Percentiles rank a stretch among this genome's conserved stretches.
Evolutionary conservation across 2,888 invertebrate species (phyloP).

Genomic region (Pomacea canaliculata): DNA sequence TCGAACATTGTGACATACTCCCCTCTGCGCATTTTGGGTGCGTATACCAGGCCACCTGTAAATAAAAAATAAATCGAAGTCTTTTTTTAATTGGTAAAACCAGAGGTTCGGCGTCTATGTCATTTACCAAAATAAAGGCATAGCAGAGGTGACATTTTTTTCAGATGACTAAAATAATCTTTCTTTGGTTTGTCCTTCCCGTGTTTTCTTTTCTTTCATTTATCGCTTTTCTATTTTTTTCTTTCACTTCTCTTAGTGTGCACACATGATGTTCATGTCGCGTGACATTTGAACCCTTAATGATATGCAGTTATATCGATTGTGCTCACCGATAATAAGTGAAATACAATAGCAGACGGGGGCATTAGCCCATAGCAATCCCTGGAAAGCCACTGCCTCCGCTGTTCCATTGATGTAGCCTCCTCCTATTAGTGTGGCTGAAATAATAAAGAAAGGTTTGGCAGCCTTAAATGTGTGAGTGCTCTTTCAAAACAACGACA

Average conservation of each 20-base stretch:
- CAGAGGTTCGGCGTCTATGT: background rate
- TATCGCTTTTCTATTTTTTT: too few species aligned
- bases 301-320: too few species aligned
- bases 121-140: too few species aligned
- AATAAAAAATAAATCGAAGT: background rate
- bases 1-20: conserved; percentile 60
- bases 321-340: conserved; percentile 30
- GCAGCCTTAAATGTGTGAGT: too few species aligned
- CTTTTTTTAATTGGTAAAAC: background rate
- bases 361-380: conserved; percentile 35
- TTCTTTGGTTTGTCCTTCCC: too few species aligned
- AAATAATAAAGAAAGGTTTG: background rate
- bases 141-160: too few species aligned
- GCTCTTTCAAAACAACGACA: too few species aligned
- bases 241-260: too few species aligned
- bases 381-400: conserved; percentile 28
- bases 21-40: conserved; percentile 51
- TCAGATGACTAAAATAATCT: background rate
- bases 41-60: conserved; percentile 54
- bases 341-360: conserved; percentile 31
- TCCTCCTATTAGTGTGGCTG: conserved; percentile 39
- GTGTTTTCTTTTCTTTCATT: too few species aligned
- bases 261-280: too few species aligned
- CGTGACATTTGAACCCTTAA: too few species aligned
- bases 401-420: conserved; percentile 40